Evolutionary conservation across 2,797 vertebrate species (phyloP).

Genomic region (Thripadectes ignobilis): DNA sequence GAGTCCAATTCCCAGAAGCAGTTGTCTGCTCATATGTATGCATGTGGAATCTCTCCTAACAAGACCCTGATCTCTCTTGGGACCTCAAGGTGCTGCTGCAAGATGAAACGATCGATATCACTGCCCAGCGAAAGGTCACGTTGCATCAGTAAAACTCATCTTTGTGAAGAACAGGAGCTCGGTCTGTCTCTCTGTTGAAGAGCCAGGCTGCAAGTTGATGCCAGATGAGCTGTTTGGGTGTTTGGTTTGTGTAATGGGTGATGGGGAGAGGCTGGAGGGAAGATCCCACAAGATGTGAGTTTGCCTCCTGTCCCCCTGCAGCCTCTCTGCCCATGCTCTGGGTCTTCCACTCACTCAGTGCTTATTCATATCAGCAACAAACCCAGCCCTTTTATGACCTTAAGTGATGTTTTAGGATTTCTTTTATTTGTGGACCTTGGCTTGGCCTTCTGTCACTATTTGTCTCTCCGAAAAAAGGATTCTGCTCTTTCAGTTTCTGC

Average conservation of each 20-base stretch:
- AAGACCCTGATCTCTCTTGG: neutral
- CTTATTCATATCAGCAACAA: neutral
- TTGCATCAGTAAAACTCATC: neutral
- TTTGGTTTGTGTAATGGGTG: neutral
- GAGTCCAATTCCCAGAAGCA: neutral
- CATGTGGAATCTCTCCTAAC: neutral
- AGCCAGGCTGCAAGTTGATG: neutral
- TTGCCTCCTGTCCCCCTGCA: neutral
- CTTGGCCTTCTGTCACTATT: slow-evolving; percentile 59
- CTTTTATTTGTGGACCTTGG: slow-evolving; percentile 60
- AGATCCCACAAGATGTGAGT: neutral
- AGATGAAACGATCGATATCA: neutral
- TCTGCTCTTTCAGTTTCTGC: slow-evolving; percentile 66
- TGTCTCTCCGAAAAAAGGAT: slow-evolving; percentile 58
- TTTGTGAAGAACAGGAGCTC: neutral
- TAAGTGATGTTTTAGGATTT: slow-evolving; percentile 51
- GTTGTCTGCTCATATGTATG: neutral
- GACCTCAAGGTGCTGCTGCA: neutral
- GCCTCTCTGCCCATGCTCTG: neutral
- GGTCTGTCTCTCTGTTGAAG: neutral
- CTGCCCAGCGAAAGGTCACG: neutral
- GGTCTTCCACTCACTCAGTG: fast-evolving
- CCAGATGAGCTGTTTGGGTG: neutral
- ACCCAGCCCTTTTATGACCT: slow-evolving; percentile 41
- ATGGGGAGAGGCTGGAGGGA: neutral